Conservation (phyloP, 1,140 invertebrate genomes). For the Stegodyphus dumicola region DNA sequence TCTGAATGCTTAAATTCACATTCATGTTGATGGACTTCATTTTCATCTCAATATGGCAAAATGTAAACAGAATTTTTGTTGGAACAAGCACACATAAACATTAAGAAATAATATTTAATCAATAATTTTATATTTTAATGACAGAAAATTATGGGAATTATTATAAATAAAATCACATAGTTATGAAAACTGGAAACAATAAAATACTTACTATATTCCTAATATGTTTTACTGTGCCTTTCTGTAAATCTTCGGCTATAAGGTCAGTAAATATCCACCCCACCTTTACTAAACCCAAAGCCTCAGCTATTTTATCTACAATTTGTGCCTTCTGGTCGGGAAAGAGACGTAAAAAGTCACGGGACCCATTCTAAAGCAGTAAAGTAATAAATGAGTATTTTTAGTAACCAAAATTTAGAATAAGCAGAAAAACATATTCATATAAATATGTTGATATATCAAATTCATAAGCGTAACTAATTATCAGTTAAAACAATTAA, state of each 20-base stretch:
- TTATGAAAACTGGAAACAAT: conserved; percentile 8
- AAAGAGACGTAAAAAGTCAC: conserved; percentile 71
- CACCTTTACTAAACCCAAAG: conserved; percentile 84
- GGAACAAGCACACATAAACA: too few species aligned
- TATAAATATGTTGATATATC: too few species aligned
- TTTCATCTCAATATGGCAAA: too few species aligned
- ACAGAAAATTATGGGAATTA: background rate
- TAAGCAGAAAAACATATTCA: too few species aligned
- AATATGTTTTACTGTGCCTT: conserved; percentile 87
- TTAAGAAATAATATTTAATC: too few species aligned
- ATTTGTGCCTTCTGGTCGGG: conserved; percentile 78
- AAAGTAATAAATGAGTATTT: too few species aligned
- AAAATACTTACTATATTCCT: conserved; percentile 77
- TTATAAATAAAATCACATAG: conserved; percentile 10
- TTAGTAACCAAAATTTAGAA: too few species aligned
- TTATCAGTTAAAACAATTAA: too few species aligned
- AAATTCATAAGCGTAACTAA: too few species aligned
- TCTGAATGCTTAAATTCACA: too few species aligned
- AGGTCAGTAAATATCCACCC: conserved; percentile 99
- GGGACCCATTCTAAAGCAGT: conserved; percentile 67
- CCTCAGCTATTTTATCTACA: conserved; percentile 82
- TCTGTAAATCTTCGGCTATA: conserved; percentile 84
- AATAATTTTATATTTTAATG: background rate
- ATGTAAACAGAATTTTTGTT: too few species aligned
- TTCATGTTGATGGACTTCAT: too few species aligned